phyloP scores from a whole-genome alignment of 2,113 vertebrate genomes.

The Callopanchax toddi region DNA sequence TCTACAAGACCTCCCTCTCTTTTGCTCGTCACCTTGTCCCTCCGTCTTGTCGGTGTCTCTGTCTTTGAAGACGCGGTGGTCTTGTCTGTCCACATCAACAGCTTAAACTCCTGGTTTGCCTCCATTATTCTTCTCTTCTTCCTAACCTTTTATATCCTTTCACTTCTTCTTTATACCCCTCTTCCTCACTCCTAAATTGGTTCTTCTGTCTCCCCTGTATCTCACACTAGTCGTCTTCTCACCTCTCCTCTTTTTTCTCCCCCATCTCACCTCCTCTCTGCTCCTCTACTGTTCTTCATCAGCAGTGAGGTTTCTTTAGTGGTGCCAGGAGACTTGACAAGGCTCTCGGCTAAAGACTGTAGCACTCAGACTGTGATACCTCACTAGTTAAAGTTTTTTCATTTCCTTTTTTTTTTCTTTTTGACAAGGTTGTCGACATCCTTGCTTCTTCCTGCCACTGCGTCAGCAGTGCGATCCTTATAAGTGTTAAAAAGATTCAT shows the following conservation, averaged over 20 bases:
- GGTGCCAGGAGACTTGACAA: conserved; percentile 63
- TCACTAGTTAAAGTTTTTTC: conserved; percentile 29
- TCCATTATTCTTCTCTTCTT: conserved; percentile 27
- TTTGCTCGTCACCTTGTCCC: conserved; percentile 42
- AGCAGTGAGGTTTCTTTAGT: conserved; percentile 56
- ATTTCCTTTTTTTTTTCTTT: conserved; percentile 31
- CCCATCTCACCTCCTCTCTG: conserved; percentile 30
- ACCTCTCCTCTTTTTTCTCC: conserved; percentile 11
- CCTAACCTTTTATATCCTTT: conserved; percentile 39
- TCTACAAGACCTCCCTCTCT: conserved; percentile 54
- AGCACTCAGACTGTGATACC: conserved; percentile 54
- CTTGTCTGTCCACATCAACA: conserved; percentile 34
- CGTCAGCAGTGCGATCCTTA: conserved; percentile 65
- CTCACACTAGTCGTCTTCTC: conserved; percentile 16
- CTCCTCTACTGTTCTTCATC: conserved; percentile 41
- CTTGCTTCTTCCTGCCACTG: conserved; percentile 65
- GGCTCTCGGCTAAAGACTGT: conserved; percentile 65
- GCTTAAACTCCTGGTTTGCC: conserved; percentile 44
- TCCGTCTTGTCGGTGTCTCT: conserved; percentile 27
- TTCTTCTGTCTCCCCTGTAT: conserved; percentile 9
- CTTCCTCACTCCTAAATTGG: conserved; percentile 21
- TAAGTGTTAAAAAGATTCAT: conserved; percentile 69
- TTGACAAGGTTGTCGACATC: conserved; percentile 64
- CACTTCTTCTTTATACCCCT: conserved; percentile 8
- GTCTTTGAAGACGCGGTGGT: conserved; percentile 32